Evolutionary conservation across 2,888 invertebrate genomes (phyloP).

Genomic region (Macrophya annulata): DNA sequence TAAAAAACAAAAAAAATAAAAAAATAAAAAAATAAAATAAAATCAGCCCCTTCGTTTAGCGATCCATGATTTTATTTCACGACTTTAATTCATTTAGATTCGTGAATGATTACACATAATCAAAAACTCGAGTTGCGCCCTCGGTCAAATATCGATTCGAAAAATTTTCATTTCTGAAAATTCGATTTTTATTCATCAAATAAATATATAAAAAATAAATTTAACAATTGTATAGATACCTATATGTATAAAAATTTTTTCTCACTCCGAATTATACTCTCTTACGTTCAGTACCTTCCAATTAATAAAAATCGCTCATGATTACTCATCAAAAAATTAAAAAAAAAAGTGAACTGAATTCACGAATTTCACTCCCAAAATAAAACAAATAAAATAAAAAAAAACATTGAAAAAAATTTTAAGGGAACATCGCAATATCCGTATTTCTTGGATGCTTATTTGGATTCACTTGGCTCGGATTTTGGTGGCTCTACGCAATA

Average conservation of each 20-base stretch:
- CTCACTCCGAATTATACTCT: neutral
- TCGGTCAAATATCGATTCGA: neutral
- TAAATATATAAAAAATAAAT: slow-evolving; percentile 10
- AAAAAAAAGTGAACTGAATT: neutral
- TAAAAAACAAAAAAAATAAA: neutral
- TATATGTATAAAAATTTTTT: neutral
- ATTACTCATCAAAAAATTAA: neutral
- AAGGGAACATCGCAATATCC: slow-evolving; percentile 81
- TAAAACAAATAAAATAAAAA: slow-evolving; percentile 12
- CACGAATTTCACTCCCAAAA: neutral
- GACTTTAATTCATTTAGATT: neutral
- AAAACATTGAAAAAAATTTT: slow-evolving; percentile 68
- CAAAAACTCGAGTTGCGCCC: neutral
- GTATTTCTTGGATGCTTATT: slow-evolving; percentile 82
- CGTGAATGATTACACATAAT: slow-evolving; percentile 1
- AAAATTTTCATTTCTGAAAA: neutral
- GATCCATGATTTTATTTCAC: neutral
- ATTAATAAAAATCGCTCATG: neutral
- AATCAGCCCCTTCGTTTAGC: neutral
- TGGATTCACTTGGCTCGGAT: slow-evolving; percentile 83
- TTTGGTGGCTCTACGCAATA: slow-evolving; percentile 85
- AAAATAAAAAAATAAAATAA: neutral
- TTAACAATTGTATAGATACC: slow-evolving; percentile 41
- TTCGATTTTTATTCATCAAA: neutral
- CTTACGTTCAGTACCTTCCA: neutral